These are phyloP conservation scores for Campylorhamphus procurvoides DNA, from an alignment of 2,113 vertebrate species.

Conservation along the genomic window DNA sequence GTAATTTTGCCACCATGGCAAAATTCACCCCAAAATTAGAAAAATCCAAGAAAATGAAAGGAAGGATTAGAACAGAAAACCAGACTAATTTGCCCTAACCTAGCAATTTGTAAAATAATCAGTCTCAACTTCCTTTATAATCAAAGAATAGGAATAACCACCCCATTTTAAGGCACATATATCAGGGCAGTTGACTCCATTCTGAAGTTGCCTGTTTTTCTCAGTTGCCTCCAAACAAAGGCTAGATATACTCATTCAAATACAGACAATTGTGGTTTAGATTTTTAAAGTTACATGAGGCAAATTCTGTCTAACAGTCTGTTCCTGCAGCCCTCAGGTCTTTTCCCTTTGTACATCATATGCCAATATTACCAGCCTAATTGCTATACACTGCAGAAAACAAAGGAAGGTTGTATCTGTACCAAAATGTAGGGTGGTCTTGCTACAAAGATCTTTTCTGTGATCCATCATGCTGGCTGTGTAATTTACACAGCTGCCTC, in stretches of 20 bases:
- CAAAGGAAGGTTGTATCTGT: not conserved
- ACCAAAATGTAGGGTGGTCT: not conserved
- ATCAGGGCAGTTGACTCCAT: not conserved
- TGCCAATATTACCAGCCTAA: not conserved
- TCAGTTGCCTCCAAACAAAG: not conserved
- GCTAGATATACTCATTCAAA: not conserved
- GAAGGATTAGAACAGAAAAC: not conserved
- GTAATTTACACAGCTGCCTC: not conserved
- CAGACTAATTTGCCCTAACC: not conserved
- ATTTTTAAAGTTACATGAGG: not conserved
- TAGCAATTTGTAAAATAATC: not conserved
- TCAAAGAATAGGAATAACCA: not conserved
- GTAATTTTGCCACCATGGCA: not conserved
- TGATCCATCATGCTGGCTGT: not conserved
- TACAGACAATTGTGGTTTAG: not conserved
- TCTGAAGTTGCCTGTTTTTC: not conserved
- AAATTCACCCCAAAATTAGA: not conserved
- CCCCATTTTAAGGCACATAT: not conserved
- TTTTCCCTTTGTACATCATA: not conserved
- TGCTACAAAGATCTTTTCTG: not conserved
- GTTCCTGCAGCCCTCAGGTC: not conserved
- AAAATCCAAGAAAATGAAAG: not conserved
- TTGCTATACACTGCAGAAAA: not conserved
- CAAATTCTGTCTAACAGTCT: not conserved
- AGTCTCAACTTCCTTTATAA: not conserved